These are phyloP conservation scores for Palythoa caribaeorum DNA, from an alignment of 92 coral and sea anemone species.

Conservation along the genomic window DNA sequence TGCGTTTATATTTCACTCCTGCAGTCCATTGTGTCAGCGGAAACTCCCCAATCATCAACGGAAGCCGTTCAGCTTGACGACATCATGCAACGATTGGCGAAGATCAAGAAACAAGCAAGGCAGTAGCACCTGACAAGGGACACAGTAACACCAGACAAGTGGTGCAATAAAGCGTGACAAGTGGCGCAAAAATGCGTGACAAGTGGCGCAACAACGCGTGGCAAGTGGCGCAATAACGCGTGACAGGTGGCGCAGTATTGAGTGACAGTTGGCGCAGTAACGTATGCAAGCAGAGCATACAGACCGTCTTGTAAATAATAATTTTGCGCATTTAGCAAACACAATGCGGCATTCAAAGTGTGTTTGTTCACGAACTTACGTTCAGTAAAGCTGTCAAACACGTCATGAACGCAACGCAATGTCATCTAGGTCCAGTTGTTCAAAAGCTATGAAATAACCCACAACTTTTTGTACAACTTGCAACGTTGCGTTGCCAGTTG, in stretches of 20 bases:
- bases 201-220: neutral
- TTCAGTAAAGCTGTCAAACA: too few species aligned
- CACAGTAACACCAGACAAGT: neutral
- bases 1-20: neutral
- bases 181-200: neutral
- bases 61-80: constrained; percentile 39
- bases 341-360: too few species aligned
- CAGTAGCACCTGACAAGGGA: constrained; percentile 3
- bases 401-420: too few species aligned
- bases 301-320: too few species aligned
- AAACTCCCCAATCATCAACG: neutral
- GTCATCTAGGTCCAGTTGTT: too few species aligned
- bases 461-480: too few species aligned
- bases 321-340: too few species aligned
- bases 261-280: neutral
- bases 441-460: too few species aligned
- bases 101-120: constrained; percentile 34
- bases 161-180: neutral
- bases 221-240: neutral
- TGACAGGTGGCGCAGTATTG: neutral
- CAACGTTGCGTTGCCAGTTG: too few species aligned
- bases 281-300: too few species aligned
- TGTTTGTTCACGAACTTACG: too few species aligned
- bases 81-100: constrained; percentile 39
- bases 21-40: constrained; percentile 35